These are phyloP conservation scores for Stegodyphus dumicola DNA, from an alignment of 1,140 invertebrate species.

Conservation along the genomic window DNA sequence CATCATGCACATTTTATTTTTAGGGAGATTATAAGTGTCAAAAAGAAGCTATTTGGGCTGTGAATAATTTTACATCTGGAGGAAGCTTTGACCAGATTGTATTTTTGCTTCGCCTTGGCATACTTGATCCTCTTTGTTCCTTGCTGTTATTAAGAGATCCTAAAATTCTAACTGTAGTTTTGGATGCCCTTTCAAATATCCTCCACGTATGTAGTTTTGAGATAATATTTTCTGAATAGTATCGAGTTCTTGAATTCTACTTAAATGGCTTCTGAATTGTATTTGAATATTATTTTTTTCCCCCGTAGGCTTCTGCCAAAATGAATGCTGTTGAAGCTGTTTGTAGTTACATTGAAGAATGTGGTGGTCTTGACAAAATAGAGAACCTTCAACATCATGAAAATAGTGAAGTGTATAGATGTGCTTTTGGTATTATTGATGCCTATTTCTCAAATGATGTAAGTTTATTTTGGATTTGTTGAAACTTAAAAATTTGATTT, in stretches of 20 bases:
- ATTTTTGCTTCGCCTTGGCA: constrained; percentile 84
- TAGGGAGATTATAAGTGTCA: constrained; percentile 97
- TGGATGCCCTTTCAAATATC: constrained; percentile 93
- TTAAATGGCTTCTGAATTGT: background rate
- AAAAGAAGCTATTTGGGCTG: constrained; percentile 99
- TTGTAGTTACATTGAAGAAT: constrained; percentile 74
- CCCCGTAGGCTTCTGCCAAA: constrained; percentile 70
- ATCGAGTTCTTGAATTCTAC: background rate
- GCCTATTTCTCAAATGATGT: constrained; percentile 79
- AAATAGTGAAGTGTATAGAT: constrained; percentile 85
- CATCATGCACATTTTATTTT: background rate
- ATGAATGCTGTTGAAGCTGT: constrained; percentile 71
- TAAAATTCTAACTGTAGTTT: constrained; percentile 85
- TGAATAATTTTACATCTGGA: constrained; percentile 97
- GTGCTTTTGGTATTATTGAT: constrained; percentile 84
- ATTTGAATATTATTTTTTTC: constrained; percentile 29
- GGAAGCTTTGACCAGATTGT: constrained; percentile 89
- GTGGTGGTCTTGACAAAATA: constrained; percentile 80
- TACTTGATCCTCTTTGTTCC: constrained; percentile 88
- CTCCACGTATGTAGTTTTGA: constrained; percentile 74
- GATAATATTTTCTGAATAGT: too few species aligned
- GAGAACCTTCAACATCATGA: constrained; percentile 80
- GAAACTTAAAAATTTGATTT: too few species aligned
- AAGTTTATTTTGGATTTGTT: background rate
- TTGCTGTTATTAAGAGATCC: constrained; percentile 89